Conservation (phyloP, 2,888 invertebrate species). For the Drosophila rubida region DNA sequence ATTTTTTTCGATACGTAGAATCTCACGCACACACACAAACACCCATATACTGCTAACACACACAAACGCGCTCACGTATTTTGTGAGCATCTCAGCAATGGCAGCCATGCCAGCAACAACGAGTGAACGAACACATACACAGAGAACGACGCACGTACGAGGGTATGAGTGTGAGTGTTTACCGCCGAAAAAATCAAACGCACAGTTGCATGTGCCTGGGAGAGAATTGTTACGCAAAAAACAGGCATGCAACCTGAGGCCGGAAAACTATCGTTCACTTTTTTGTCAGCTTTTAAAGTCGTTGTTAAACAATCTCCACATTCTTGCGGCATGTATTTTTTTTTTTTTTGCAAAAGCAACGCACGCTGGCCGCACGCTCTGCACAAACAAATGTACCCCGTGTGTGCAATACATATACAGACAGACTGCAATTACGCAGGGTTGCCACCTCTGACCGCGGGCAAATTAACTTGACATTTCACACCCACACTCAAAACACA, state of each 20-base stretch:
- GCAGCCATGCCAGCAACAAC: slow-evolving; percentile 69
- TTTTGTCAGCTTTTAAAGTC: slow-evolving; percentile 18
- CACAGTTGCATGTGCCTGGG: slow-evolving; percentile 77
- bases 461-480: slow-evolving; percentile 25
- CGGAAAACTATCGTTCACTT: slow-evolving; percentile 37
- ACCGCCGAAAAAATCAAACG: slow-evolving; percentile 80
- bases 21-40: slow-evolving; percentile 70
- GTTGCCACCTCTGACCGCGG: slow-evolving; percentile 62
- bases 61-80: slow-evolving; percentile 49
- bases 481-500: not conserved
- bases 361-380: slow-evolving; percentile 70
- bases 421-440: slow-evolving; percentile 80
- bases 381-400: slow-evolving; percentile 77
- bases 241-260: slow-evolving; percentile 30
- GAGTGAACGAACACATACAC: slow-evolving; percentile 52
- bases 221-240: slow-evolving; percentile 69
- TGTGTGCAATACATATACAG: slow-evolving; percentile 66
- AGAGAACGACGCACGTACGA: slow-evolving; percentile 63
- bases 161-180: slow-evolving; percentile 79
- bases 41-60: not conserved
- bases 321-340: slow-evolving; percentile 43
- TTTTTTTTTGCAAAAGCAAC: slow-evolving; percentile 57
- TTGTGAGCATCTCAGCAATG: slow-evolving; percentile 64
- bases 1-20: slow-evolving; percentile 83
- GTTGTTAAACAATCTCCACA: slow-evolving; percentile 36